Base-by-base conservation (phyloP, 1,140 invertebrate species). In the Augochlora pura region DNA sequence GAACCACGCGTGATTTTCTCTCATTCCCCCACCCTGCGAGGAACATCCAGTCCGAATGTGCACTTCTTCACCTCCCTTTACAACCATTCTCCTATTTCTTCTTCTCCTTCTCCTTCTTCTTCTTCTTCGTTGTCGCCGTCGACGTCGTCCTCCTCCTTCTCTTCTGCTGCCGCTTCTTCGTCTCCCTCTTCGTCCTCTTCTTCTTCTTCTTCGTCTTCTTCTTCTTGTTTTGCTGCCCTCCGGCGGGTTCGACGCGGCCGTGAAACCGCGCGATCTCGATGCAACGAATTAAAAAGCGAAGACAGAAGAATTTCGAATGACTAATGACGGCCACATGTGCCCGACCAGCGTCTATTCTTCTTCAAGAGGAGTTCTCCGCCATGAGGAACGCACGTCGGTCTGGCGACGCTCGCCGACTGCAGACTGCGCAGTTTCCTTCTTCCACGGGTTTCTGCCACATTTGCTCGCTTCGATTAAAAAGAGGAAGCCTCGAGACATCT, bases 1-100 rank as follows among this genome's bases (percentile, higher is more conserved):
- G 91, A 91, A 91, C 90, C 90, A 90, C 88, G 87, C 89, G 88
- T 91, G 91, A 92, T 92, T 93, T 91, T 92, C 88, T 90, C 88
- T 88, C 81, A 85, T 86, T 84, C 85, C 82, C 74, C 62, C 57
- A 16, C 49, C 18, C 3, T 60, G n/a, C 18, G 32, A 18, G 14
- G 16, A 38, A 52, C 77, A 77, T 72, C 67, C 76, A 77, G 77
- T 80, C 54, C 75, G 69, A 81, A 77, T 82, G 64, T 68, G 65
- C 65, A n/a, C 80, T 67, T 67, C 69, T 77, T 84, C 65, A 60
- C 62, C 74, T 62, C 80, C 66, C 52, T 70, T 77, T 73, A 52
- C 67, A 76, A 21, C 67, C 79, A 67, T 70, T 71, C 52, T 81
- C 39, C 60, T 63, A 62, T 63, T 78, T 76, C 70, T 81, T 77